Conservation (phyloP, 2,888 invertebrate species). For the Spatulosminthurus flaviceps region DNA sequence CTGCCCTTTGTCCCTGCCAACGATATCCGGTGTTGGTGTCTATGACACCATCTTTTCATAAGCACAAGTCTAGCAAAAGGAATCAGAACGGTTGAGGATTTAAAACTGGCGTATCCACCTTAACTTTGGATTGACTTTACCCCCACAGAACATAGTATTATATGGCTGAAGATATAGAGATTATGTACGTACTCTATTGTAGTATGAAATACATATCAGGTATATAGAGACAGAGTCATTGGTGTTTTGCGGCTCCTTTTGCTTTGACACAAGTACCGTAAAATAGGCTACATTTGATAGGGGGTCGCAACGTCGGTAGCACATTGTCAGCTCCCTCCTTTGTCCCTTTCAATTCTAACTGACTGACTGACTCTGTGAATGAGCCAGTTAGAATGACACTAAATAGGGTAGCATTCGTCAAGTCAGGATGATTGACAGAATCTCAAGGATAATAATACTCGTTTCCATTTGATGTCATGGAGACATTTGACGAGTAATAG, state of each 20-base stretch:
- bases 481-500: neutral
- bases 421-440: neutral
- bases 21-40: constrained; percentile 46
- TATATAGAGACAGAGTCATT: neutral
- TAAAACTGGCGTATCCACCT: neutral
- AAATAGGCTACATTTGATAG: neutral
- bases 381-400: neutral
- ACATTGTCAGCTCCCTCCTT: neutral
- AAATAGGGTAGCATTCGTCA: constrained; percentile 14
- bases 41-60: constrained; percentile 26
- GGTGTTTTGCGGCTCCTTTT: neutral
- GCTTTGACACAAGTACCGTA: constrained; percentile 10
- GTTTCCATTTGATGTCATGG: neutral
- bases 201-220: no score
- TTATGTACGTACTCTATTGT: neutral
- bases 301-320: neutral
- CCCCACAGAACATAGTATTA: neutral
- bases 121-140: neutral
- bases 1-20: constrained; percentile 37
- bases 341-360: neutral
- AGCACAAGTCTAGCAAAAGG: neutral
- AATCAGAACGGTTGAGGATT: neutral
- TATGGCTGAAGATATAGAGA: neutral
- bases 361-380: constrained; percentile 9
- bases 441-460: neutral